Evolutionary conservation across 2,888 invertebrate genomes (phyloP).

Genomic region (Tinea semifulvella): DNA sequence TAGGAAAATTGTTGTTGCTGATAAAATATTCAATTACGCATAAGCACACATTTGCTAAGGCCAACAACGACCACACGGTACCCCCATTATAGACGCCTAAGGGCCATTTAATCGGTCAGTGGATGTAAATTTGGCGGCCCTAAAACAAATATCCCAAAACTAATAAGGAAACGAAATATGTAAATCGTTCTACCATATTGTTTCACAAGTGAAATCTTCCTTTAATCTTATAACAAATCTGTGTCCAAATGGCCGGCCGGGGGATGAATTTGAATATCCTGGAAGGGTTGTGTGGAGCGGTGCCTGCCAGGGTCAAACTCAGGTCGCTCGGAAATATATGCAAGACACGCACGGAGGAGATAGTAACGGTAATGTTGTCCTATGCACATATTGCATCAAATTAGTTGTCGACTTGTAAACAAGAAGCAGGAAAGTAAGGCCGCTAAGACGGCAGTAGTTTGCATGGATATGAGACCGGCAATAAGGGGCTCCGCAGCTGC

Average conservation of each 20-base stretch:
- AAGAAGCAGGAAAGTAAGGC: conserved; percentile 58
- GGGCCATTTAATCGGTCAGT: conserved; percentile 68
- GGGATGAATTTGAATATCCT: conserved; percentile 55
- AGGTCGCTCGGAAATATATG: conserved; percentile 57
- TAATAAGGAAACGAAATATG: conserved; percentile 69
- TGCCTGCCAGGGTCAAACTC: conserved; percentile 44
- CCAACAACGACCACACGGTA: conserved; percentile 66
- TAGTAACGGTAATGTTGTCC: conserved; percentile 63
- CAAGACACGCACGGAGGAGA: conserved; percentile 62
- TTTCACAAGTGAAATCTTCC: conserved; percentile 69
- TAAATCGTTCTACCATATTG: conserved; percentile 67
- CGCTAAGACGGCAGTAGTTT: conserved; percentile 64
- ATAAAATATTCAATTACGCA: conserved; percentile 68
- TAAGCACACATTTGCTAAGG: conserved; percentile 65
- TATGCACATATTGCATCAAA: conserved; percentile 69
- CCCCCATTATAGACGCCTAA: conserved; percentile 68
- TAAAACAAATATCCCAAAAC: conserved; percentile 67
- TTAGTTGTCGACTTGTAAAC: conserved; percentile 67
- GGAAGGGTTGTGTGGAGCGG: conserved; percentile 44
- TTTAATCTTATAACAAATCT: conserved; percentile 70
- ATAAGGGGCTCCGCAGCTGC: conserved; percentile 64
- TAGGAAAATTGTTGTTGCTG: conserved; percentile 52
- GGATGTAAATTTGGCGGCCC: conserved; percentile 64
- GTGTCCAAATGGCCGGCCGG: conserved; percentile 66
- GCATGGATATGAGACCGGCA: conserved; percentile 67